These are phyloP conservation scores for Phylloscopus collybita DNA, from an alignment of 2,797 vertebrate genomes.

Conservation along the genomic window DNA sequence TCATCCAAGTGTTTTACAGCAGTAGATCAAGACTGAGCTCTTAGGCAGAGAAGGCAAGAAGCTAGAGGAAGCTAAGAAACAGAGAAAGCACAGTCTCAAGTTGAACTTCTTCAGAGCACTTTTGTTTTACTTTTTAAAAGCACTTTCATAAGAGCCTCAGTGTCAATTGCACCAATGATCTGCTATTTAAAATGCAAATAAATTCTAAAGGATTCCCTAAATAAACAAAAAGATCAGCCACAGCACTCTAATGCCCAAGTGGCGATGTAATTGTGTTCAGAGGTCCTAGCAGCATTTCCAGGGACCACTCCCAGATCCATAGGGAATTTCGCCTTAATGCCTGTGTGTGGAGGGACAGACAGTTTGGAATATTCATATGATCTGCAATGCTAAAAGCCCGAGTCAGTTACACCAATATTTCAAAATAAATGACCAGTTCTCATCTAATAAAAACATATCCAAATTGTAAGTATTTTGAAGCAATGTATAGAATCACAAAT, in stretches of 20 bases:
- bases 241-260: background rate
- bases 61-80: background rate
- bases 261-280: background rate
- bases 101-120: background rate
- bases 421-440: background rate
- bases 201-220: background rate
- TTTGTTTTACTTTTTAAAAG: background rate
- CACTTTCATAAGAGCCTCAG: background rate
- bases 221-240: background rate
- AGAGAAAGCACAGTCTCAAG: background rate
- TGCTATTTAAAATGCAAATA: background rate
- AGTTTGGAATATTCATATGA: background rate
- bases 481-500: background rate
- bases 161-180: background rate
- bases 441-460: background rate
- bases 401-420: background rate
- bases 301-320: background rate
- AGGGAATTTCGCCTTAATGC: background rate
- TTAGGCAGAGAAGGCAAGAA: background rate
- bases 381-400: background rate
- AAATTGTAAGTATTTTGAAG: background rate
- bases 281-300: background rate
- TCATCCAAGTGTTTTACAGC: background rate
- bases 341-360: background rate
- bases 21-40: background rate